Percentiles rank a stretch among this genome's conserved stretches.
Evolutionary conservation across 1,140 invertebrate species (phyloP).

Genomic region (Medauroidea extradentata): DNA sequence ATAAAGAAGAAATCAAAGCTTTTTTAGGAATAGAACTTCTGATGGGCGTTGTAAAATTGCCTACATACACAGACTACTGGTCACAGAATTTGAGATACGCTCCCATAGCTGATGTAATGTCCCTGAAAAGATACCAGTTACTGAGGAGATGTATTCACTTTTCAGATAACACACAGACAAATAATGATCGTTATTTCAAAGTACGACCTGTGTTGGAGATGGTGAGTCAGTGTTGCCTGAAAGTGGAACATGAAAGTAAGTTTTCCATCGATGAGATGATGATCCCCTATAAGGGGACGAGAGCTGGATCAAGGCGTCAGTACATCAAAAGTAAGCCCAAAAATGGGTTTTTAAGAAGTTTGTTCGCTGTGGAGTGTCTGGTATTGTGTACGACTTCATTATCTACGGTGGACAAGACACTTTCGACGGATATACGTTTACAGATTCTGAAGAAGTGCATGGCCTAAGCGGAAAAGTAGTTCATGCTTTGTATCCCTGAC

Average conservation of each 20-base stretch:
- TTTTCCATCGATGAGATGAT: no score
- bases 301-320: slow-evolving; percentile 23
- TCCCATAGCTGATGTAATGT: slow-evolving; percentile 23
- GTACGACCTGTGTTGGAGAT: slow-evolving; percentile 33
- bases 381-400: slow-evolving; percentile 41
- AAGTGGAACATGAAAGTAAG: slow-evolving; percentile 32
- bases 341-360: slow-evolving; percentile 42
- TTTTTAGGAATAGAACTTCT: slow-evolving; percentile 25
- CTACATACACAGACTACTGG: slow-evolving; percentile 29
- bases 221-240: slow-evolving; percentile 30
- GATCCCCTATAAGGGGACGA: no score
- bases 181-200: slow-evolving; percentile 39
- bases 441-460: not conserved
- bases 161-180: slow-evolving; percentile 25
- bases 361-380: slow-evolving; percentile 32
- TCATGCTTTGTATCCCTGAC: slow-evolving; percentile 11
- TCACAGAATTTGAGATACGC: slow-evolving; percentile 17
- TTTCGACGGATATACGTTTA: slow-evolving; percentile 1
- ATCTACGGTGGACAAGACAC: slow-evolving; percentile 28
- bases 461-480: not conserved
- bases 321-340: slow-evolving; percentile 28
- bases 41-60: slow-evolving; percentile 22
- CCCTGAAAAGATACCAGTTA: slow-evolving; percentile 21
- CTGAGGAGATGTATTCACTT: slow-evolving; percentile 22
- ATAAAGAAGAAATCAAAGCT: slow-evolving; percentile 20